Evolutionary conservation across 2,113 vertebrate species (phyloP).

Genomic region (Tragelaphus imberbis): DNA sequence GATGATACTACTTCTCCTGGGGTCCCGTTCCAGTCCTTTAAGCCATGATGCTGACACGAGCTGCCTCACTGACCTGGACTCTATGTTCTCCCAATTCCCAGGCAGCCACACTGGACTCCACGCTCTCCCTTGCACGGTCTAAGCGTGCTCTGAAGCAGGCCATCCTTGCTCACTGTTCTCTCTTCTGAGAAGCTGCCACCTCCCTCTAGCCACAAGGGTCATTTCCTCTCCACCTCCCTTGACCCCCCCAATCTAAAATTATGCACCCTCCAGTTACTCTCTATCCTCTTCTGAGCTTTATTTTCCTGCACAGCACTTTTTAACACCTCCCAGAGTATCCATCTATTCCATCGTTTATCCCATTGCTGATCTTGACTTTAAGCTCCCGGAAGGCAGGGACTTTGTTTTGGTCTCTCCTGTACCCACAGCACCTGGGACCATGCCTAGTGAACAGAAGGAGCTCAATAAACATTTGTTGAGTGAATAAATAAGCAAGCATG

Average conservation of each 20-base stretch:
- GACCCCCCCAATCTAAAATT: neutral
- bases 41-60: neutral
- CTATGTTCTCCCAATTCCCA: neutral
- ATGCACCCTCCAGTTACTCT: neutral
- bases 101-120: neutral
- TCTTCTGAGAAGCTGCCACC: neutral
- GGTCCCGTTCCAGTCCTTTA: neutral
- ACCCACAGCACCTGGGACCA: neutral
- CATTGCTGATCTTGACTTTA: neutral
- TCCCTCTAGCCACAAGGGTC: neutral
- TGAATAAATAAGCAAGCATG: neutral
- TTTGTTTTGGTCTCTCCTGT: neutral
- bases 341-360: neutral
- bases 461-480: neutral
- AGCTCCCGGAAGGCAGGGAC: neutral
- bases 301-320: neutral
- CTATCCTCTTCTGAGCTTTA: neutral
- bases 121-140: accelerated
- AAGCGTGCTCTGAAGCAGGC: neutral
- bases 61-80: neutral
- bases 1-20: neutral
- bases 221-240: neutral
- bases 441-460: neutral
- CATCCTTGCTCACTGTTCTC: neutral
- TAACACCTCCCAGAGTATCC: neutral